Evolutionary conservation across 1,140 invertebrate species (phyloP), one percentile per base, ranked within the genome.

Genomic region (Aethina tumida): DNA sequence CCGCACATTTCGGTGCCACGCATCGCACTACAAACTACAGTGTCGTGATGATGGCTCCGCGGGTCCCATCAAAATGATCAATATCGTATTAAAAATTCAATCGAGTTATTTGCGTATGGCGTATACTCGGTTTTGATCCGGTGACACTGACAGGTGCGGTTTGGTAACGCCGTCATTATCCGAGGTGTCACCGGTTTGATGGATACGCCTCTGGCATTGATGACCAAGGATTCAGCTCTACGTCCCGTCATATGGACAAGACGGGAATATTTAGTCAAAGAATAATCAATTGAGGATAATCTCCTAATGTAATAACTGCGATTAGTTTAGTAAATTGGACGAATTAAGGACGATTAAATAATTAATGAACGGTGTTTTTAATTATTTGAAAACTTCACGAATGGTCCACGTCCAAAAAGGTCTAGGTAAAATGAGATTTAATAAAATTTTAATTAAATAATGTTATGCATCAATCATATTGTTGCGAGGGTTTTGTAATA

Each of bases 1-100:
- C n/a, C n/a, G n/a, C n/a, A n/a, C n/a, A n/a, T n/a, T n/a, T n/a
- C n/a, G n/a, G n/a, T n/a, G n/a, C n/a, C n/a, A n/a, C n/a, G n/a
- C n/a, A n/a, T n/a, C n/a, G n/a, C n/a, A n/a, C n/a, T n/a, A n/a
- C n/a, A n/a, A n/a, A n/a, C n/a, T n/a, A n/a, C n/a, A n/a, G n/a
- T n/a, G n/a, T n/a, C n/a, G n/a, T n/a, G n/a, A n/a, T n/a, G n/a
- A n/a, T n/a, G n/a, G n/a, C n/a, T n/a, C n/a, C n/a, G n/a, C n/a
- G n/a, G n/a, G n/a, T n/a, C n/a, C n/a, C n/a, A n/a, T n/a, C n/a
- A n/a, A n/a, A n/a, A 32, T 32, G 14, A 34, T 35, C 33, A 25
- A 35, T 35, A 46, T 38, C 14, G 12, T 27, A 46, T 46, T 46
- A 46, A 46, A 46, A 46, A 46, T 46, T 46, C 43, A 46, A 46